A percentile compares a stretch with the other conserved stretches of the same genome.
Conservation (phyloP, 2,888 invertebrate species). For the Mythimna loreyi region DNA sequence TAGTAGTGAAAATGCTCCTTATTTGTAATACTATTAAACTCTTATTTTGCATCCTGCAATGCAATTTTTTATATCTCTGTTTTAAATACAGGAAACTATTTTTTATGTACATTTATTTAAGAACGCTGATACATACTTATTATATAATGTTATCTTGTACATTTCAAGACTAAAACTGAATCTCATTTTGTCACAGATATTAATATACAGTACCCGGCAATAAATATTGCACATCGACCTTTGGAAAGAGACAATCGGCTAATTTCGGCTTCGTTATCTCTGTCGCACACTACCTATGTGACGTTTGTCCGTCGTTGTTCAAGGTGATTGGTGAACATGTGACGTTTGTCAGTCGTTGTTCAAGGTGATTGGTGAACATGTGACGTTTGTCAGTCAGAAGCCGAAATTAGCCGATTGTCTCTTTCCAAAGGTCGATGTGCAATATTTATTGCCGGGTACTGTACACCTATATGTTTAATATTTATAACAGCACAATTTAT, state of each 20-base stretch:
- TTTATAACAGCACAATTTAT: constrained; percentile 3
- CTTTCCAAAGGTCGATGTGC: too few species aligned
- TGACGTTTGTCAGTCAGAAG: too few species aligned
- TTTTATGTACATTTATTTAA: constrained; percentile 44
- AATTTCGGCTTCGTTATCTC: too few species aligned
- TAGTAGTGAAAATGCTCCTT: not conserved
- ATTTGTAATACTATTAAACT: not conserved
- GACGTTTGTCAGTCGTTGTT: too few species aligned
- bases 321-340: too few species aligned
- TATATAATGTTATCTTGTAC: constrained; percentile 53
- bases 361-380: too few species aligned
- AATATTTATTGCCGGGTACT: too few species aligned
- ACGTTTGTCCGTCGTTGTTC: too few species aligned
- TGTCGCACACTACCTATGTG: too few species aligned
- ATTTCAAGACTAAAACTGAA: constrained; percentile 65
- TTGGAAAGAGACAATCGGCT: too few species aligned
- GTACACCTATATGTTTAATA: not conserved
- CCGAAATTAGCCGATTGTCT: too few species aligned
- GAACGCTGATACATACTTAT: constrained; percentile 23
- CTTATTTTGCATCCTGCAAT: constrained; percentile 13
- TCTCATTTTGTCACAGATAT: constrained; percentile 63
- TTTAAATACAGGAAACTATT: constrained; percentile 4
- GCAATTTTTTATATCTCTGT: not conserved
- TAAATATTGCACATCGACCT: too few species aligned
- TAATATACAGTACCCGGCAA: constrained; percentile 7